These are phyloP conservation scores for Hecatera dysodea DNA, from an alignment of 2,888 invertebrate species.

Conservation along the genomic window DNA sequence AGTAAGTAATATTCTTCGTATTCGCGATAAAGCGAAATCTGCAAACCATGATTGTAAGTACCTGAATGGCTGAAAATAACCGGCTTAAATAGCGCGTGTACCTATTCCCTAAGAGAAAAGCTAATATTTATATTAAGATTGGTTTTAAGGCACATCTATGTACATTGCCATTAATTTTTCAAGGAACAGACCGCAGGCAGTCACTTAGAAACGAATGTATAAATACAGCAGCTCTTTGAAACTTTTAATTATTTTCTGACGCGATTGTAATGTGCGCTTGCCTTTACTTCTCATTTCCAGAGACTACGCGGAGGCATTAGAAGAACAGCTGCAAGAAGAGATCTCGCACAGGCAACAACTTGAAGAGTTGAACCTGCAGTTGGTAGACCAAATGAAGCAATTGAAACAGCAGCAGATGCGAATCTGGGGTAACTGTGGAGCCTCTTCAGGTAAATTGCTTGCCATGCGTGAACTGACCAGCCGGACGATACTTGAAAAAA, in stretches of 20 bases:
- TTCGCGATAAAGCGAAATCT: background rate
- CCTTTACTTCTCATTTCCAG: slow-evolving; percentile 67
- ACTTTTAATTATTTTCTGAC: too few relatives aligned
- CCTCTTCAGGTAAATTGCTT: slow-evolving; percentile 78
- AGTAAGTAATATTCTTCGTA: slow-evolving; percentile 71
- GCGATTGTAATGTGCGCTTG: too few relatives aligned
- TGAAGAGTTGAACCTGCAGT: slow-evolving; percentile 91
- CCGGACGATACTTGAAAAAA: too few relatives aligned
- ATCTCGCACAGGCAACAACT: slow-evolving; percentile 91
- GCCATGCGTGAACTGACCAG: too few relatives aligned
- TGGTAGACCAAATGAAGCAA: slow-evolving; percentile 91
- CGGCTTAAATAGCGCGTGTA: too few relatives aligned
- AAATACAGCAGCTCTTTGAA: too few relatives aligned
- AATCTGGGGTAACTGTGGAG: slow-evolving; percentile 81
- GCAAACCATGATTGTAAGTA: background rate
- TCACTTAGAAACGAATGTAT: too few relatives aligned
- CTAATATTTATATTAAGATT: too few relatives aligned
- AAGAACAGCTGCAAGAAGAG: slow-evolving; percentile 92
- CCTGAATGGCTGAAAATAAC: too few relatives aligned
- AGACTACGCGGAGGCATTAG: slow-evolving; percentile 85
- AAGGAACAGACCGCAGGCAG: too few relatives aligned
- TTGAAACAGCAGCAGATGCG: slow-evolving; percentile 86
- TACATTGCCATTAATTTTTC: too few relatives aligned
- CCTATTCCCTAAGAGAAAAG: background rate
- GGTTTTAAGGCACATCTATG: too few relatives aligned